Conservation (phyloP, 2,888 invertebrate genomes). For the Ethmia dodecea region DNA sequence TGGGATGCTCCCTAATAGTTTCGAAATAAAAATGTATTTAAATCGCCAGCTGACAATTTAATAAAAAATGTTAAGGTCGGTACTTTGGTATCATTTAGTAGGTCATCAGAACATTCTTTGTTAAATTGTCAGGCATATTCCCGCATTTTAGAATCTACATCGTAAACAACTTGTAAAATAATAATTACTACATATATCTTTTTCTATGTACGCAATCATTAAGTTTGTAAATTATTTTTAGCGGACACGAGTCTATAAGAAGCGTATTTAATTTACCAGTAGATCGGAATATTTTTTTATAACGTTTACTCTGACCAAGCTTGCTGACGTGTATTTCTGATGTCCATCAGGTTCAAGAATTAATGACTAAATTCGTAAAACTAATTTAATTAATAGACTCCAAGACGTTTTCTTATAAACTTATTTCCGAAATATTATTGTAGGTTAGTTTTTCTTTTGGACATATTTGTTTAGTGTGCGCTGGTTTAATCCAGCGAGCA, state of each 20-base stretch:
- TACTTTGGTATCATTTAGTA: too few relatives aligned
- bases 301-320: constrained; percentile 10
- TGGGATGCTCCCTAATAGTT: too few relatives aligned
- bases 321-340: constrained; percentile 1
- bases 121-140: constrained; percentile 15
- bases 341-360: background rate
- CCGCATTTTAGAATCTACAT: constrained; percentile 32
- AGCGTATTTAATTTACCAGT: constrained; percentile 19
- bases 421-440: constrained; percentile 43
- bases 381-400: background rate
- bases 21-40: too few relatives aligned
- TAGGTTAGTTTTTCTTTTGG: constrained; percentile 49
- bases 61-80: too few relatives aligned
- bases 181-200: constrained; percentile 33
- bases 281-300: constrained; percentile 17
- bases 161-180: constrained; percentile 59
- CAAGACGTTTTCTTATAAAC: constrained; percentile 38
- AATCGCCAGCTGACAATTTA: too few relatives aligned
- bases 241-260: constrained; percentile 45
- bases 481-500: constrained; percentile 30
- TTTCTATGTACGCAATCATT: constrained; percentile 67
- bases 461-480: constrained; percentile 49
- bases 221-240: constrained; percentile 65
- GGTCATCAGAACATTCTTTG: constrained; percentile 5
- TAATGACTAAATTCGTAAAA: background rate